Conservation (phyloP, 2,888 invertebrate genomes). For the Clostera curtula region DNA sequence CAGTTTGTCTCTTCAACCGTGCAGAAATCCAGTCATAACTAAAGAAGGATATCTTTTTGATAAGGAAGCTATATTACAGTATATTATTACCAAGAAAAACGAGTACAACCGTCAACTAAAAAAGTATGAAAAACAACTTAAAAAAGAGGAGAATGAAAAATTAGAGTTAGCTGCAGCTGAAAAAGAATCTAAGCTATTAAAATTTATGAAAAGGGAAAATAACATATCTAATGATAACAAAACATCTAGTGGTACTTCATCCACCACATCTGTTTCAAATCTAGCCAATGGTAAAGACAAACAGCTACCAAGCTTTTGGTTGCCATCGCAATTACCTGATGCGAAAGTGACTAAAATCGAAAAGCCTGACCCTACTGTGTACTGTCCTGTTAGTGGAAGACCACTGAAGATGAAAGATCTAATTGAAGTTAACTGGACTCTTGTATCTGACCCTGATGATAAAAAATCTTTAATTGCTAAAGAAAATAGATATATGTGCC, state of each 20-base stretch:
- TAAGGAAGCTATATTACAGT: slow-evolving; percentile 96
- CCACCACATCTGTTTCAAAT: slow-evolving; percentile 81
- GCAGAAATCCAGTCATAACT: slow-evolving; percentile 89
- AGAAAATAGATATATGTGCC: slow-evolving; percentile 96
- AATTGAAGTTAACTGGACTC: slow-evolving; percentile 93
- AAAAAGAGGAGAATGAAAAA: slow-evolving; percentile 81
- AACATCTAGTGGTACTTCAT: slow-evolving; percentile 22
- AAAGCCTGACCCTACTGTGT: slow-evolving; percentile 59
- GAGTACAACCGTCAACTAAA: slow-evolving; percentile 92
- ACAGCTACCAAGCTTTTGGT: slow-evolving; percentile 95
- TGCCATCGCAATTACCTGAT: slow-evolving; percentile 94
- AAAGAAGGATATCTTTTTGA: slow-evolving; percentile 95
- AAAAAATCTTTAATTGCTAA: slow-evolving; percentile 91
- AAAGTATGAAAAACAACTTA: slow-evolving; percentile 92
- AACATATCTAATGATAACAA: slow-evolving; percentile 76
- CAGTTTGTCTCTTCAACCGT: slow-evolving; percentile 96
- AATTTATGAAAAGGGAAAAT: slow-evolving; percentile 89
- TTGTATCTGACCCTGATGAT: slow-evolving; percentile 90
- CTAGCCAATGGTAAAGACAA: slow-evolving; percentile 86
- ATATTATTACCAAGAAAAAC: slow-evolving; percentile 94
- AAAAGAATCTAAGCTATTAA: slow-evolving; percentile 82
- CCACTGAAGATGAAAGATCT: slow-evolving; percentile 94
- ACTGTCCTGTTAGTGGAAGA: slow-evolving; percentile 74
- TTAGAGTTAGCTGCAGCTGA: slow-evolving; percentile 83
- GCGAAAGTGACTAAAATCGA: slow-evolving; percentile 78